These are phyloP conservation scores for Chlamydotis undulata DNA, from an alignment of 2,113 vertebrate species.

Conservation along the genomic window DNA sequence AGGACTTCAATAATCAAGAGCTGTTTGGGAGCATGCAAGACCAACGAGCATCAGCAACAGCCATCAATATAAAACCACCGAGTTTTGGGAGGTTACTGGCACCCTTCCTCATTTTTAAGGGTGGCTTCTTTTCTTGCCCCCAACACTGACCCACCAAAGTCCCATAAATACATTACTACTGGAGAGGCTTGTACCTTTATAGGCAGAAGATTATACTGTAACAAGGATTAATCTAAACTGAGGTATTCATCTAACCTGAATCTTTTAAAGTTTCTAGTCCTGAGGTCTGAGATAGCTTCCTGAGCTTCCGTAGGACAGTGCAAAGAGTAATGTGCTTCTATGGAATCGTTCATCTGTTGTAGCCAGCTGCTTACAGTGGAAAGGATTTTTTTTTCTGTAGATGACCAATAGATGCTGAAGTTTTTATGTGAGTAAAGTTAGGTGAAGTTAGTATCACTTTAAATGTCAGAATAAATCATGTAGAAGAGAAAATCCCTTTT, in stretches of 20 bases:
- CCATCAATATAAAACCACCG: background rate
- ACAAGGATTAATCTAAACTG: background rate
- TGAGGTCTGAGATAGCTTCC: background rate
- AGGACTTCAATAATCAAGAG: background rate
- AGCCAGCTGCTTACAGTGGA: background rate
- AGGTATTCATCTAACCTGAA: background rate
- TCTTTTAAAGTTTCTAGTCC: background rate
- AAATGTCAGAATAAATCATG: background rate
- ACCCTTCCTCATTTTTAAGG: background rate
- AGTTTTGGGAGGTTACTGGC: background rate
- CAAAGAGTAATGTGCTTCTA: background rate
- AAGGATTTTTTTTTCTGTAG: background rate
- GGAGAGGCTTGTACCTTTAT: background rate
- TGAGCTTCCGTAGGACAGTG: background rate
- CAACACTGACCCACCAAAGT: background rate
- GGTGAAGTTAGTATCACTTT: background rate
- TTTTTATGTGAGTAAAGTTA: background rate
- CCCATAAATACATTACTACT: background rate
- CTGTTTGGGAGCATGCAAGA: background rate
- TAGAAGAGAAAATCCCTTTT: background rate
- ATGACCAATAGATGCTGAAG: background rate
- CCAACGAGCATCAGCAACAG: background rate
- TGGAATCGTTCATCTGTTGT: background rate
- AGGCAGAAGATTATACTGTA: background rate
- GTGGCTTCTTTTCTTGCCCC: background rate